Conservation (phyloP, 23 tunicate species). For the Styela clava region DNA sequence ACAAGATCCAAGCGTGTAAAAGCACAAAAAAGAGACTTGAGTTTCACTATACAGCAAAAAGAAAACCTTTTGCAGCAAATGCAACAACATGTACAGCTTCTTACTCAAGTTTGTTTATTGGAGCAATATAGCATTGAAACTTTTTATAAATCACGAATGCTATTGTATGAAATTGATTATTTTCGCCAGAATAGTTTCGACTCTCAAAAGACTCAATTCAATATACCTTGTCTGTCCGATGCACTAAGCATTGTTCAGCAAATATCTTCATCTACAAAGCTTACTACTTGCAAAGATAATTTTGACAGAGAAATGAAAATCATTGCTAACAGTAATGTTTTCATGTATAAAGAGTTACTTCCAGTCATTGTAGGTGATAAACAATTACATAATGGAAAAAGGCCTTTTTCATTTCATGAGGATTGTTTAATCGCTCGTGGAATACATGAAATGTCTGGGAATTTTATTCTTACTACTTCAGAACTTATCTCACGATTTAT, state of each 20-base stretch:
- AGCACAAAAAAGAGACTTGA: not conserved
- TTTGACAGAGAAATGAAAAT: not conserved
- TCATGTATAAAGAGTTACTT: slow-evolving; percentile 18
- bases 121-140: not conserved
- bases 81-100: slow-evolving; percentile 33
- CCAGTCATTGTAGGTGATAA: not conserved
- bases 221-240: not conserved
- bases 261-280: not conserved
- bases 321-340: slow-evolving; percentile 13
- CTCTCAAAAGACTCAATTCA: not conserved
- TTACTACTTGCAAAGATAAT: not conserved
- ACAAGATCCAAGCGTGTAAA: not conserved
- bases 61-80: slow-evolving; percentile 6
- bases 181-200: not conserved
- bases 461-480: not conserved
- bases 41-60: not conserved
- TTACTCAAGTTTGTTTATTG: not conserved
- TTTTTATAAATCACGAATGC: not conserved
- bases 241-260: not conserved
- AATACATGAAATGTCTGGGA: not conserved
- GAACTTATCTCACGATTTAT: not conserved
- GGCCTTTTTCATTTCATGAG: not conserved
- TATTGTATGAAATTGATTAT: slow-evolving; percentile 18
- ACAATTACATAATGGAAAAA: not conserved
- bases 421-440: slow-evolving; percentile 12